Conservation (phyloP, 2,888 invertebrate species). For the Tolmerus cingulatus region DNA sequence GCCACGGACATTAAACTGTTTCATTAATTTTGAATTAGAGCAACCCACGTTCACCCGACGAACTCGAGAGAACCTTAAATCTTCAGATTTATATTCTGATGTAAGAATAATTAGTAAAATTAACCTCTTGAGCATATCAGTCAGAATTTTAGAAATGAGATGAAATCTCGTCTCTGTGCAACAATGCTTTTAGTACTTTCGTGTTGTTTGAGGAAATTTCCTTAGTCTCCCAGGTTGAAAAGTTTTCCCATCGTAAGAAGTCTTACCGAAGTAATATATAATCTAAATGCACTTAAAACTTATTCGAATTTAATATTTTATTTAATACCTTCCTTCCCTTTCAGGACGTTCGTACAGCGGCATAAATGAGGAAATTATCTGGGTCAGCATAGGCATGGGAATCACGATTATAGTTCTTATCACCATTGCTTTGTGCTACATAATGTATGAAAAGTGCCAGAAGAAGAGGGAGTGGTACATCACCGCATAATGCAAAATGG, state of each 20-base stretch:
- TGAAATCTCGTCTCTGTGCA: not conserved
- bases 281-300: not conserved
- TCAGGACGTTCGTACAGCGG: slow-evolving; percentile 81
- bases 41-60: not conserved
- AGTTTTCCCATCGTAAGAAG: not conserved
- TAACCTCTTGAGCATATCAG: not conserved
- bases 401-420: slow-evolving; percentile 81
- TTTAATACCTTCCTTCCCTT: slow-evolving; percentile 21
- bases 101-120: not conserved
- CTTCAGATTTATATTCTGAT: not conserved
- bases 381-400: slow-evolving; percentile 88
- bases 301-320: not conserved
- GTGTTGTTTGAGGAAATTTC: not conserved
- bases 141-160: not conserved
- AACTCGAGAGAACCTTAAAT: not conserved
- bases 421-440: slow-evolving; percentile 82
- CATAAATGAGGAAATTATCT: slow-evolving; percentile 85
- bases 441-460: slow-evolving; percentile 79
- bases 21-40: not conserved
- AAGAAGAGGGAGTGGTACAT: slow-evolving; percentile 70
- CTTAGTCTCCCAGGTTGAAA: not conserved
- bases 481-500: slow-evolving; percentile 66
- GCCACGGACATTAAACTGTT: not conserved
- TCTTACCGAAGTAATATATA: not conserved
- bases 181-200: not conserved